These are phyloP conservation scores for Melipona quadrifasciata DNA, from an alignment of 1,140 invertebrate genomes.

Conservation along the genomic window DNA sequence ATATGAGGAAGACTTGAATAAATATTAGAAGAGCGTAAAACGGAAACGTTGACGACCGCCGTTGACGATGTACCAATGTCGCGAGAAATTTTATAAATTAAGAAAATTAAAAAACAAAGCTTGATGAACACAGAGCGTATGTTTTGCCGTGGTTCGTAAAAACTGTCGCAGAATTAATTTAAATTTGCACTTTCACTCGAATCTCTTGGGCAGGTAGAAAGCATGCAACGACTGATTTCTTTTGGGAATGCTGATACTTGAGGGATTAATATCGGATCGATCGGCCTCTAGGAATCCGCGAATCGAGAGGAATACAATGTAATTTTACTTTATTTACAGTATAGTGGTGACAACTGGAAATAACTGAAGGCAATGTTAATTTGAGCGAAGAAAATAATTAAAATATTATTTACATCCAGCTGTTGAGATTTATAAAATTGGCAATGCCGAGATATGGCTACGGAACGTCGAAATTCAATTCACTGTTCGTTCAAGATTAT, in stretches of 20 bases:
- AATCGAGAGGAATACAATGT: conserved; percentile 8
- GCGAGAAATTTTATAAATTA: background rate
- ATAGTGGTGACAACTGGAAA: background rate
- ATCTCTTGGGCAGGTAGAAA: background rate
- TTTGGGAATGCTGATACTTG: conserved; percentile 12
- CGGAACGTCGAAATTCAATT: too few relatives aligned
- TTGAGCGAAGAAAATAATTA: too few relatives aligned
- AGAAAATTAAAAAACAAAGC: background rate
- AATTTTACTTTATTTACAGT: background rate
- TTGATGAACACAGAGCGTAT: too few relatives aligned
- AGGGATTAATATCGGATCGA: conserved; percentile 26
- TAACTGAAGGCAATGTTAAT: background rate
- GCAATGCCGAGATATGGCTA: too few relatives aligned
- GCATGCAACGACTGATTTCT: conserved; percentile 16
- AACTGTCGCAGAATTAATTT: background rate
- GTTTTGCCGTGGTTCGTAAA: background rate
- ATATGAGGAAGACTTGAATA: background rate
- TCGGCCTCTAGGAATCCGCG: background rate
- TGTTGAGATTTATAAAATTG: too few relatives aligned
- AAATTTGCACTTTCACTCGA: background rate
- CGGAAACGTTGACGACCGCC: background rate
- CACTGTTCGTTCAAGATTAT: too few relatives aligned
- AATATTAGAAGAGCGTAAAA: background rate
- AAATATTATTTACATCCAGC: background rate
- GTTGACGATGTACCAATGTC: background rate